Evolutionary conservation across 2,888 invertebrate species (phyloP).

Genomic region (Lobophora halterata): DNA sequence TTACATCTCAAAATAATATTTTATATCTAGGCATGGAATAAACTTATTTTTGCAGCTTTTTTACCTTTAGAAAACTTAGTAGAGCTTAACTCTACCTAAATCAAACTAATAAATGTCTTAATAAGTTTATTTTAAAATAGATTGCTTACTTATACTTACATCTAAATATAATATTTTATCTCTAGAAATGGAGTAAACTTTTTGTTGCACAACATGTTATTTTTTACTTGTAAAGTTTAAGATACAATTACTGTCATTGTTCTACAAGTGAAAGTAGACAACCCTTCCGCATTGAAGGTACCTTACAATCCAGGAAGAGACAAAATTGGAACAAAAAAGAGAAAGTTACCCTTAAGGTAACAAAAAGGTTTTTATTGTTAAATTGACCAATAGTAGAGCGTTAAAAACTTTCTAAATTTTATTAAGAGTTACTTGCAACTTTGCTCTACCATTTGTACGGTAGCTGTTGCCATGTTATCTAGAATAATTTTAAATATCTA

Average conservation of each 20-base stretch:
- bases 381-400: constrained; percentile 60
- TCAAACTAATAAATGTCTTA: no score
- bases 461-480: constrained; percentile 45
- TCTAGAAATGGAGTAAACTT: no score
- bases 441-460: constrained; percentile 61
- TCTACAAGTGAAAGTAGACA: constrained; percentile 67
- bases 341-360: constrained; percentile 66
- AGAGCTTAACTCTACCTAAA: no score
- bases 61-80: no score
- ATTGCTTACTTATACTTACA: no score
- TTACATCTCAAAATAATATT: no score
- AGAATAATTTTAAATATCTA: constrained; percentile 3
- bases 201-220: constrained; percentile 13
- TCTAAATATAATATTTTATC: no score
- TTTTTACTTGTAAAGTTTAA: constrained; percentile 5
- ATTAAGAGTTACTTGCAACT: constrained; percentile 48
- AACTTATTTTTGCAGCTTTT: no score
- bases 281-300: constrained; percentile 70
- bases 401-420: constrained; percentile 71
- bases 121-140: no score
- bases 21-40: no score
- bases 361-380: constrained; percentile 51
- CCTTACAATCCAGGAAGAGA: constrained; percentile 61
- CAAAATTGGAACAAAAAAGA: constrained; percentile 75
- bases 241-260: constrained; percentile 49